Percentiles rank a stretch among this genome's conserved stretches.
Conservation (phyloP, 2,888 invertebrate species). For the Melinaea marsaeus region DNA sequence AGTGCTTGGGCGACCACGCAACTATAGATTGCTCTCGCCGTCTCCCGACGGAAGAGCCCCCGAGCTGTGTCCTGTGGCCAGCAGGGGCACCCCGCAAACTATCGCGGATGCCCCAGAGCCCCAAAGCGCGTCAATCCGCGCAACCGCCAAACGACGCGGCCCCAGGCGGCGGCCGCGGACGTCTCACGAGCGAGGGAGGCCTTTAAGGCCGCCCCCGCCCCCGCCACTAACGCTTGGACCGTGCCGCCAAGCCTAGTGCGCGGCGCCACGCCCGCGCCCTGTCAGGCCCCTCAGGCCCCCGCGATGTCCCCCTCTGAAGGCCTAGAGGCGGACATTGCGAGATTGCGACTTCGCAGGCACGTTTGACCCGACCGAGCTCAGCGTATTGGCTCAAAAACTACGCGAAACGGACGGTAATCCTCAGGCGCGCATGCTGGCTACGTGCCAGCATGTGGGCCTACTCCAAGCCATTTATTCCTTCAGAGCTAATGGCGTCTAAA, state of each 20-base stretch:
- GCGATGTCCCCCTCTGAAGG: not conserved
- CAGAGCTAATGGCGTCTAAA: not conserved
- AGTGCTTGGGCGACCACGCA: constrained; percentile 6
- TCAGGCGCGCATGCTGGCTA: not conserved
- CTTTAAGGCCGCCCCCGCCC: too few species aligned
- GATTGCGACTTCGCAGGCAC: not conserved
- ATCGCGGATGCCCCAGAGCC: not conserved
- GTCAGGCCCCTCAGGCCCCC: not conserved
- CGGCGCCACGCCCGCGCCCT: too few species aligned
- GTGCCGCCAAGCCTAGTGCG: too few species aligned
- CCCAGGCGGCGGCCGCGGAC: not conserved
- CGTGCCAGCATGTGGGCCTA: not conserved
- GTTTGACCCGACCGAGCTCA: not conserved
- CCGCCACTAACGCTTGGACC: too few species aligned
- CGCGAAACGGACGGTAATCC: not conserved
- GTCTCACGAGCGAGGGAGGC: too few species aligned
- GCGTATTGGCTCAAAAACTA: not conserved
- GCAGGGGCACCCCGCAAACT: not conserved
- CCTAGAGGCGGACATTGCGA: not conserved
- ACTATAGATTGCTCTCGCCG: constrained; percentile 4
- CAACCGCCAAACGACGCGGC: too few species aligned
- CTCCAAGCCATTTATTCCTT: not conserved
- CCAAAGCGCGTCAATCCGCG: not conserved
- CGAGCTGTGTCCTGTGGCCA: constrained; percentile 9
- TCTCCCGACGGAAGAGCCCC: constrained; percentile 8